Base-by-base conservation (phyloP, 2,888 invertebrate species). In the Ectemnius continuus region DNA sequence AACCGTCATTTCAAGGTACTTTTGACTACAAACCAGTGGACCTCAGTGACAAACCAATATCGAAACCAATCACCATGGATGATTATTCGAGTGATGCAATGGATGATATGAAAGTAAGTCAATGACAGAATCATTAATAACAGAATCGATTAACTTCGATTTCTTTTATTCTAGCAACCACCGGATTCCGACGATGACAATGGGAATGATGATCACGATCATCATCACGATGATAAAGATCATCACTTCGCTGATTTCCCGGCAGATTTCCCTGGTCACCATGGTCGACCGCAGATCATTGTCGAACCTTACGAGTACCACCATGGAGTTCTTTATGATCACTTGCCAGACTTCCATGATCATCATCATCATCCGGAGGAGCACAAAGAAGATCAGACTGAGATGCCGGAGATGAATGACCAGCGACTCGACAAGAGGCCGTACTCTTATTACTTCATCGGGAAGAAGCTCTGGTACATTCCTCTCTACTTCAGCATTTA, bases 401-500 rank as follows among this genome's bases (percentile, higher is more conserved):
- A 86, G 60, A 76, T 80, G 52, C 88, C 89, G 26, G 90, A 90
- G 77, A 86, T 87, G 86, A 89, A 88, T 70, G 90, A 91, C 65
- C 86, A 90, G 63, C 84, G 91, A 4, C 70, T 91, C 11, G 90
- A 86, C 85, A 89, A 91, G 73, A 81, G 88, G 62, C 90, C 91
- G 0, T 95, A 94, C 91, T 95, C 95, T 87, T 95, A 95, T 88
- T 95, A 95, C 85, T 95, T 94, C 85, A 92, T 95, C 74, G 95
- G 95, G 2, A 93, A 94, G 82, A 95, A 95, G 85, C 91, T 95
- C 47, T 95, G 95, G 93, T 95, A 95, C 86, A 91, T 95, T 75
- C 95, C 95, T 0, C 89, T 95, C 59, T 95, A 95, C 88, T 95
- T 95, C 87, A 95, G 95, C 87, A 94, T 95, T 14, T 95, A 92